These are phyloP conservation scores for Drosophila mercatorum DNA, from an alignment of 2,888 invertebrate genomes.

Conservation along the genomic window DNA sequence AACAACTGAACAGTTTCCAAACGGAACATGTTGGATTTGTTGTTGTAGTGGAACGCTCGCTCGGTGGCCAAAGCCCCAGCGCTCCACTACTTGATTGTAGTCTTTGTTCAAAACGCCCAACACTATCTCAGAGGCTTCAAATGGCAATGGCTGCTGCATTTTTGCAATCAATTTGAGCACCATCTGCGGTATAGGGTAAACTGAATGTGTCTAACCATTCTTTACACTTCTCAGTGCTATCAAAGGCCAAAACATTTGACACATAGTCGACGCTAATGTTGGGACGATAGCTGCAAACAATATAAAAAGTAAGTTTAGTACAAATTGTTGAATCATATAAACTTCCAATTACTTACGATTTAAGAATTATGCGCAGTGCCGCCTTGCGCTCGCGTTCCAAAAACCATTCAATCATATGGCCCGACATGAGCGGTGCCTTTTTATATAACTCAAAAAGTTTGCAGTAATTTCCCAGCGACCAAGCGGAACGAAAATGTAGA, in stretches of 20 bases:
- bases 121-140: constrained; percentile 47
- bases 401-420: constrained; percentile 99
- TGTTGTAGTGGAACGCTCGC: constrained; percentile 16
- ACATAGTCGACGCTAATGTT: constrained; percentile 94
- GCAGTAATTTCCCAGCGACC: constrained; percentile 96
- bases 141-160: constrained; percentile 83
- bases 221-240: constrained; percentile 91
- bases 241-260: constrained; percentile 94
- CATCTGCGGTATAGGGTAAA: constrained; percentile 88
- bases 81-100: constrained; percentile 22
- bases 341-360: constrained; percentile 91
- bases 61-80: constrained; percentile 12
- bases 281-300: constrained; percentile 94
- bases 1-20: constrained; percentile 23
- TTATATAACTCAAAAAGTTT: constrained; percentile 96
- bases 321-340: too few species aligned
- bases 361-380: constrained; percentile 96
- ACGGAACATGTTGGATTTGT: constrained; percentile 20
- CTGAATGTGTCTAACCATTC: constrained; percentile 94
- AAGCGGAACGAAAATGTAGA: constrained; percentile 94
- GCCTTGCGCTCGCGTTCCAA: constrained; percentile 96
- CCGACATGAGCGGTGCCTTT: constrained; percentile 96
- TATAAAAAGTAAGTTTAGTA: constrained; percentile 36
- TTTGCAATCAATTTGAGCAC: constrained; percentile 95
- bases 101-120: constrained; percentile 15